Conservation (phyloP, 2,888 invertebrate genomes). For the Orgyia antiqua region DNA sequence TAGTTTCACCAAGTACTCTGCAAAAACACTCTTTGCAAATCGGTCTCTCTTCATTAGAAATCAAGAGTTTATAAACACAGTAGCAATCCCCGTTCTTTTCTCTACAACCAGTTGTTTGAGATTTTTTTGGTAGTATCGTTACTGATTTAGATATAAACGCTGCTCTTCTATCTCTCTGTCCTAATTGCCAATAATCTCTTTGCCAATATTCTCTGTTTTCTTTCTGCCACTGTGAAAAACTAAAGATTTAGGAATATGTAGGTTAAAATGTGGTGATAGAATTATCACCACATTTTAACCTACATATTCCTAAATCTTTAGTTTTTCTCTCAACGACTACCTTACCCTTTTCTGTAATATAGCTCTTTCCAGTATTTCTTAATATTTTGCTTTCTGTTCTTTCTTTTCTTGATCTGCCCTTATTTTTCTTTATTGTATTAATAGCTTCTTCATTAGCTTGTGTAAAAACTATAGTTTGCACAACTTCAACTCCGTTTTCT, state of each 20-base stretch:
- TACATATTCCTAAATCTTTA: slow-evolving; percentile 5
- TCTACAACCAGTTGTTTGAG: slow-evolving; percentile 3
- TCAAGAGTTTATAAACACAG: slow-evolving; percentile 5
- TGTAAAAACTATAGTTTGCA: slow-evolving; percentile 3
- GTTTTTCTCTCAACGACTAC: slow-evolving; percentile 6
- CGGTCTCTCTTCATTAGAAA: slow-evolving; percentile 7
- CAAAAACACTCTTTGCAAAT: slow-evolving; percentile 14
- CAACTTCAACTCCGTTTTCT: slow-evolving; percentile 1
- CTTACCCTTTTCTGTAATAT: slow-evolving; percentile 14
- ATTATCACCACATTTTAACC: slow-evolving; percentile 15
- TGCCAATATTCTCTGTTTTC: slow-evolving; percentile 10
- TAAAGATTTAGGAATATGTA: no score
- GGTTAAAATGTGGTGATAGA: no score
- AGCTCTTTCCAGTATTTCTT: slow-evolving; percentile 16
- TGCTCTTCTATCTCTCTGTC: slow-evolving; percentile 11
- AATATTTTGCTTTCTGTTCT: slow-evolving; percentile 4
- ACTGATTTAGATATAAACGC: slow-evolving; percentile 8
- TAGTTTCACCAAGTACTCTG: slow-evolving; percentile 9
- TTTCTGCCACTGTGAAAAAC: slow-evolving; percentile 9
- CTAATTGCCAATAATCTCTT: slow-evolving; percentile 14
- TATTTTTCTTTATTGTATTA: slow-evolving; percentile 2
- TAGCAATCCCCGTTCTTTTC: slow-evolving; percentile 7
- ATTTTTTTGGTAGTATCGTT: slow-evolving; percentile 6
- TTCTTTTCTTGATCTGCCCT: slow-evolving; percentile 9
- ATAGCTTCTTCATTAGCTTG: not conserved